Evolutionary conservation across 2,113 vertebrate genomes (phyloP).

Genomic region (Benitochromis conjunctus): DNA sequence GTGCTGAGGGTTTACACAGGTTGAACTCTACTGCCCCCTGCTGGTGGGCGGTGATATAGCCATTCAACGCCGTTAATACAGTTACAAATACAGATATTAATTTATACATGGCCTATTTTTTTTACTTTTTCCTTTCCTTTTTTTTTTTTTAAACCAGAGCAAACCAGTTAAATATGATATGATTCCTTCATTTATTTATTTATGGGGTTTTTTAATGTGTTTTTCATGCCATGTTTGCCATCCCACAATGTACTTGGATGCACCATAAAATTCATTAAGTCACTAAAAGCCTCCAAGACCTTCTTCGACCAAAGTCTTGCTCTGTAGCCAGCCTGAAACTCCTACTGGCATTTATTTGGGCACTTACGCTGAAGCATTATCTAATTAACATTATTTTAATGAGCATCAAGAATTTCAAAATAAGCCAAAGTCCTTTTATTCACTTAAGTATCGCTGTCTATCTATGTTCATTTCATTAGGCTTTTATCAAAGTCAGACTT

Average conservation of each 20-base stretch:
- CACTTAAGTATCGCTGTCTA: background rate
- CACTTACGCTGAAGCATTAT: background rate
- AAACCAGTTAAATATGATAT: background rate
- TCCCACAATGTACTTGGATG: background rate
- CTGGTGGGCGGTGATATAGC: background rate
- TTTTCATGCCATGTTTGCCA: background rate
- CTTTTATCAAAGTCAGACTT: background rate
- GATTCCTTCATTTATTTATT: background rate
- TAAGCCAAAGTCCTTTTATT: background rate
- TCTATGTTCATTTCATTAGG: background rate
- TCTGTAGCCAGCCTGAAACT: background rate
- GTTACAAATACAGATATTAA: background rate
- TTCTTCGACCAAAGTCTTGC: background rate
- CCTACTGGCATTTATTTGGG: background rate
- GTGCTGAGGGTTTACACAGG: background rate
- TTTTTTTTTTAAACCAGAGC: background rate
- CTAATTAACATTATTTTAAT: background rate
- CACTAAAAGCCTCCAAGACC: background rate
- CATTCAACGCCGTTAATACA: no score
- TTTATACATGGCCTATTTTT: background rate
- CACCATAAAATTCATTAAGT: background rate
- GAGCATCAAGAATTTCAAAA: background rate
- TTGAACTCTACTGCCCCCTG: background rate
- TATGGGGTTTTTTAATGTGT: background rate
- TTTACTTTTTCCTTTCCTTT: fast-evolving